Evolutionary conservation across 2,888 invertebrate genomes (phyloP), one percentile per base, ranked within the genome.

Genomic region (Alviniconcha strummeri): DNA sequence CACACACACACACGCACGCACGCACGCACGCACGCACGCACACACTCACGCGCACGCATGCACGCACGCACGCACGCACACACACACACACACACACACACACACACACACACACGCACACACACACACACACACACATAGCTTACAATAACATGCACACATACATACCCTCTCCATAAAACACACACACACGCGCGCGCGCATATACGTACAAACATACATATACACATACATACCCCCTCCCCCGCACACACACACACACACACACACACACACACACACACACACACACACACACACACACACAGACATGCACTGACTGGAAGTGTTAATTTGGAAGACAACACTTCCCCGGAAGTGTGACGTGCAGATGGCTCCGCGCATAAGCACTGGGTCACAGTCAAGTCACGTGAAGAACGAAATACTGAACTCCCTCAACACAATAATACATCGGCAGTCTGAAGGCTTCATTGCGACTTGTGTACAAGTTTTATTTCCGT

Each of bases 71-170:
- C 72, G 19, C 72, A 36, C 72, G 19, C 72, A 19, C 72, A 72
- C 72, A 72, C 72, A 72, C 72, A 72, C 72, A 72, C 72, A 19
- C 19, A 72, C 72, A 36, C 36, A 72, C 72, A 36, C 72, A 72
- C 72, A 7, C 19, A 19, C 19, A 72, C 72, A 72, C 36, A 36
- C 36, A 72, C 72, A 72, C 36, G 19, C 72, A 36, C 72, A 72
- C 72, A 72, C 36, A 72, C 36, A 36, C 72, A 72, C 72, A 36
- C n/a, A 36, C 72, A 36, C 72, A 7, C n/a, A 5, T 5, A 36
- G 19, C n/a, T n/a, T n/a, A n/a, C n/a, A n/a, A n/a, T n/a, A n/a
- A 36, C 72, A 72, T 36, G 19, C 72, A 72, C 72, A 72, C 72
- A 72, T 36, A 36, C 72, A 72, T 36, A 11, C 72, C n/a, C 72